These are phyloP conservation scores for Poeciliopsis occidentalis DNA, from an alignment of 2,113 vertebrate genomes.

Conservation along the genomic window DNA sequence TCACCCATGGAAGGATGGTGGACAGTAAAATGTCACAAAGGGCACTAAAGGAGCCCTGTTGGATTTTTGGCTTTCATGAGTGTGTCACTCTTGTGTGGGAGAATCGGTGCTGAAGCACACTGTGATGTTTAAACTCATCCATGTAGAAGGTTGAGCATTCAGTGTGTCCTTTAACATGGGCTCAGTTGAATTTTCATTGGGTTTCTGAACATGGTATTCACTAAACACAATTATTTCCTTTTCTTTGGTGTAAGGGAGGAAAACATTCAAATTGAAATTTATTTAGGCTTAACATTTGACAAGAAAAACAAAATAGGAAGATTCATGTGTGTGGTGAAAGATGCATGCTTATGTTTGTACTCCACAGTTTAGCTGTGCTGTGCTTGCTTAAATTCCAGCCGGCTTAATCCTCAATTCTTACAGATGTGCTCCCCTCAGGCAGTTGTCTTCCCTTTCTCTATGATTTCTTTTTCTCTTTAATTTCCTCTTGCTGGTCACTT, in stretches of 20 bases:
- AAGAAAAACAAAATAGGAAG: neutral
- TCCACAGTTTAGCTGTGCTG: constrained; percentile 43
- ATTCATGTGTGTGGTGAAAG: neutral
- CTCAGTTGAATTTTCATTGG: constrained; percentile 22
- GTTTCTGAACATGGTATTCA: neutral
- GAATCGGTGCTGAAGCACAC: neutral
- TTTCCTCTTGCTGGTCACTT: constrained; percentile 57
- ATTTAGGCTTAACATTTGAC: neutral
- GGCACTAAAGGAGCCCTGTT: constrained; percentile 35
- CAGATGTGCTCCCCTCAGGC: constrained; percentile 50
- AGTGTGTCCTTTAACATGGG: constrained; percentile 22
- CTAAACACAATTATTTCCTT: neutral
- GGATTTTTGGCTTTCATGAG: constrained; percentile 14
- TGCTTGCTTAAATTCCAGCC: constrained; percentile 53
- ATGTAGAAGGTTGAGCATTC: neutral
- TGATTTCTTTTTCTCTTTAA: constrained; percentile 61
- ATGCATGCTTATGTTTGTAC: constrained; percentile 3
- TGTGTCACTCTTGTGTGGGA: neutral
- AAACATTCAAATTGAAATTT: neutral
- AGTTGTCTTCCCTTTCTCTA: constrained; percentile 50
- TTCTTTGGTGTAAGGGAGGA: neutral
- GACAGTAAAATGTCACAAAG: constrained; percentile 44
- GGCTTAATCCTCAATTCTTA: constrained; percentile 66
- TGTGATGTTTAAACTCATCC: neutral
- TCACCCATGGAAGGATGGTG: constrained; percentile 60